These are phyloP conservation scores for Platerodrilus igneus DNA, from an alignment of 2,888 invertebrate species.

Conservation along the genomic window DNA sequence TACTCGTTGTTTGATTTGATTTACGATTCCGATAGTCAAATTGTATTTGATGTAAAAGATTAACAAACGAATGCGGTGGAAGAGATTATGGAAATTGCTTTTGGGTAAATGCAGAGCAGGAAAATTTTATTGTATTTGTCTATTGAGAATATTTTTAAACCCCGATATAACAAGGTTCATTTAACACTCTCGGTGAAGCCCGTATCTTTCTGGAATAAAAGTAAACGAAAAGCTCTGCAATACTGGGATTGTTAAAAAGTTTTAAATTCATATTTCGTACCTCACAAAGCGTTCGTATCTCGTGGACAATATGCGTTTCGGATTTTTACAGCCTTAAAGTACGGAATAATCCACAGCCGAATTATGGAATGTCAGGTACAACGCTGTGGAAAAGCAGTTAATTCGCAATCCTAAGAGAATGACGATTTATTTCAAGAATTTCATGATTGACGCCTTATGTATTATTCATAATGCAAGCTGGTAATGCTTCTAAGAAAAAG, in stretches of 20 bases:
- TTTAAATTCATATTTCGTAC: no score
- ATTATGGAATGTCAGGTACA: no score
- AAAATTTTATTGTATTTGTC: slow-evolving; percentile 22
- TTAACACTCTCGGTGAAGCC: no score
- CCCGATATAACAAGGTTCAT: slow-evolving; percentile 13
- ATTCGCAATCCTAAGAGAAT: no score
- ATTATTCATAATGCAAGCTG: slow-evolving; percentile 41
- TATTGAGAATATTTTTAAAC: slow-evolving; percentile 15
- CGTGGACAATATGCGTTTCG: no score
- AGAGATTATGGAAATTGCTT: slow-evolving; percentile 25
- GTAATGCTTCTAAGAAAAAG: slow-evolving; percentile 38
- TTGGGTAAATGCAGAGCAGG: slow-evolving; percentile 21
- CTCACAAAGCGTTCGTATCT: no score
- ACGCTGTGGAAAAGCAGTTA: no score
- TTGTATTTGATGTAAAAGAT: slow-evolving; percentile 24
- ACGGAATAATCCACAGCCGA: no score
- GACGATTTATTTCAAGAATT: slow-evolving; percentile 12
- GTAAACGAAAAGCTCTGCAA: no score
- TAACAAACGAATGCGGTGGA: slow-evolving; percentile 24
- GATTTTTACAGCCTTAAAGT: no score
- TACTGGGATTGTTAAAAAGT: no score
- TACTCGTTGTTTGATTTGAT: slow-evolving; percentile 22
- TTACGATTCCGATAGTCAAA: slow-evolving; percentile 23
- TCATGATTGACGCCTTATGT: slow-evolving; percentile 32
- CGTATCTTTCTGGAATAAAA: no score